Conservation (phyloP, 2,797 vertebrate genomes). For the Sebastes trivittatus region DNA sequence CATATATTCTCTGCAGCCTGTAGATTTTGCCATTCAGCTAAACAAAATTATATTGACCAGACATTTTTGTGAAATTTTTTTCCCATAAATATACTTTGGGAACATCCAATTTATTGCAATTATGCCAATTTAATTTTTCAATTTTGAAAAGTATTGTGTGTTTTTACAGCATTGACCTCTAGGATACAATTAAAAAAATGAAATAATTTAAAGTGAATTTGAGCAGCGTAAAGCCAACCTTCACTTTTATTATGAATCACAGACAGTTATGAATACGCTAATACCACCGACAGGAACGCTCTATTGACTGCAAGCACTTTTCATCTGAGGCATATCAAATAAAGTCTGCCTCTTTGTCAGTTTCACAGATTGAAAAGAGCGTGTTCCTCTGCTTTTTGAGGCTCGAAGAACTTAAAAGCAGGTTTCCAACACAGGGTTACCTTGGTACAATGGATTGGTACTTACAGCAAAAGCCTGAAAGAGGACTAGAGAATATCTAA, state of each 20-base stretch:
- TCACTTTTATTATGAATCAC: neutral
- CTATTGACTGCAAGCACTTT: slow-evolving; percentile 4
- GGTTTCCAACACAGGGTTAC: neutral
- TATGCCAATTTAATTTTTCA: no score
- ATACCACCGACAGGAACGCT: neutral
- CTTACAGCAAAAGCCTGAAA: slow-evolving; percentile 1
- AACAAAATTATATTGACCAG: neutral
- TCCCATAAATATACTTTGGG: neutral
- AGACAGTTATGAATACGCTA: neutral
- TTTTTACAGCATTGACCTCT: neutral
- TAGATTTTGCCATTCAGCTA: neutral
- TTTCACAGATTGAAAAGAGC: slow-evolving; percentile 14
- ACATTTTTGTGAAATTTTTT: neutral
- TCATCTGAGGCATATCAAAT: slow-evolving; percentile 15
- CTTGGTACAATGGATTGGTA: slow-evolving; percentile 10
- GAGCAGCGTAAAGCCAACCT: neutral
- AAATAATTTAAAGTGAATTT: neutral
- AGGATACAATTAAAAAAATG: neutral
- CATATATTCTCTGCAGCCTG: no score
- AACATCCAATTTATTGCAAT: neutral
- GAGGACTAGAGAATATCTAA: slow-evolving; percentile 16
- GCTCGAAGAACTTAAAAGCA: slow-evolving; percentile 18
- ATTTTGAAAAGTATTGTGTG: neutral
- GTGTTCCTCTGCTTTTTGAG: slow-evolving; percentile 17
- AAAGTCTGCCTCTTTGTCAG: neutral